These are phyloP conservation scores for Amiota minor DNA, from an alignment of 2,888 invertebrate genomes.

Conservation along the genomic window DNA sequence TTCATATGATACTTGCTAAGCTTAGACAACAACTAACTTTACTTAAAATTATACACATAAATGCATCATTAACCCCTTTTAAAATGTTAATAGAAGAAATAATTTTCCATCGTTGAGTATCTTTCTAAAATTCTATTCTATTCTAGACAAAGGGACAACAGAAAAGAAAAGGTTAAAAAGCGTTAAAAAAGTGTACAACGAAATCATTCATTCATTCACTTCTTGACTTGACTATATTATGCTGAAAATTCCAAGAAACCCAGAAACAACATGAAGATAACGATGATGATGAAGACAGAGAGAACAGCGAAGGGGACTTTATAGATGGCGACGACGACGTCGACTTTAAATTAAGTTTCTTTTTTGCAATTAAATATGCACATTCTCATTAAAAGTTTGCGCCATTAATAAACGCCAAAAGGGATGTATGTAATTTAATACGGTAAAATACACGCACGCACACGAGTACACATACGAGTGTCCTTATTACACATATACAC, in stretches of 20 bases:
- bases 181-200: background rate
- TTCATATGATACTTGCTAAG: no score
- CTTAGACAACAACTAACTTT: background rate
- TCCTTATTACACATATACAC: conserved; percentile 32
- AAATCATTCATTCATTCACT: background rate
- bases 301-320: no score
- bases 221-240: background rate
- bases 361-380: conserved; percentile 62
- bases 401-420: conserved; percentile 66
- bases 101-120: background rate
- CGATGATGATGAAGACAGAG: no score
- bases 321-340: background rate
- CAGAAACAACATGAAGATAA: no score
- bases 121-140: background rate
- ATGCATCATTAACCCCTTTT: background rate
- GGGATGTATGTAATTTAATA: conserved; percentile 62
- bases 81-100: conserved; percentile 2
- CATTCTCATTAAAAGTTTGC: conserved; percentile 66
- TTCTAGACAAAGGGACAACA: background rate
- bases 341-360: conserved; percentile 24
- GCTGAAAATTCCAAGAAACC: no score
- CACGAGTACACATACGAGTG: conserved; percentile 41
- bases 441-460: conserved; percentile 60
- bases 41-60: background rate
- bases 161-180: background rate